These are phyloP conservation scores for Cerceris ruficornis DNA, from an alignment of 2,888 invertebrate species.

Conservation along the genomic window DNA sequence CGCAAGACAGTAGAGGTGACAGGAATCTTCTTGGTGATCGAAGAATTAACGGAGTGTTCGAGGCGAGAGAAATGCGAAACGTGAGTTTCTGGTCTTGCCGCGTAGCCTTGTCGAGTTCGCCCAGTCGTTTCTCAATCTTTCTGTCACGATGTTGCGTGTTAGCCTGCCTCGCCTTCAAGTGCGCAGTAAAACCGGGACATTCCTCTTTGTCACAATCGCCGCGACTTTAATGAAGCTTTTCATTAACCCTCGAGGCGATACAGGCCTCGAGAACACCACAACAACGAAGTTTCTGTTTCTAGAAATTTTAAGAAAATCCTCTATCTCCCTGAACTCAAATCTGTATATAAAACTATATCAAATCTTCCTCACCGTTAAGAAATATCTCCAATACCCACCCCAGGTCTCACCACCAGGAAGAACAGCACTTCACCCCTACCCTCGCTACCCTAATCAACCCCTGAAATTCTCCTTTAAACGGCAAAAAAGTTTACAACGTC, in stretches of 20 bases:
- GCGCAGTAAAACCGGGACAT: constrained; percentile 50
- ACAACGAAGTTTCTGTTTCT: background rate
- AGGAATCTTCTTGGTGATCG: background rate
- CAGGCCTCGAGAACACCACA: background rate
- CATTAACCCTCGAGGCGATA: constrained; percentile 27
- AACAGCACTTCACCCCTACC: too few species aligned
- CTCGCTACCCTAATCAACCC: too few species aligned
- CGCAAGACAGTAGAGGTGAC: background rate
- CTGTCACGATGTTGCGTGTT: constrained; percentile 52
- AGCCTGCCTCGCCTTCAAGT: constrained; percentile 59
- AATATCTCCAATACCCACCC: too few species aligned
- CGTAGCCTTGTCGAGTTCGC: constrained; percentile 38
- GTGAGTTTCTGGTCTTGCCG: constrained; percentile 26
- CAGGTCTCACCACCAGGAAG: too few species aligned
- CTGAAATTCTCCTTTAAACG: too few species aligned
- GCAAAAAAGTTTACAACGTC: too few species aligned
- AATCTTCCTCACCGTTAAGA: too few species aligned
- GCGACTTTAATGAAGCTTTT: constrained; percentile 46
- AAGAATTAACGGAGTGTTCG: constrained; percentile 10
- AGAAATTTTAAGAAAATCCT: background rate
- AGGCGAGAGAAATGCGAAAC: constrained; percentile 8
- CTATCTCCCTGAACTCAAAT: too few species aligned
- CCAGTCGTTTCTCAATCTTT: constrained; percentile 39
- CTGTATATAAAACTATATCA: too few species aligned
- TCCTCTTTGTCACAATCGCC: constrained; percentile 53